Evolutionary conservation across 2,797 vertebrate species (phyloP).

Genomic region (Danio choprae): DNA sequence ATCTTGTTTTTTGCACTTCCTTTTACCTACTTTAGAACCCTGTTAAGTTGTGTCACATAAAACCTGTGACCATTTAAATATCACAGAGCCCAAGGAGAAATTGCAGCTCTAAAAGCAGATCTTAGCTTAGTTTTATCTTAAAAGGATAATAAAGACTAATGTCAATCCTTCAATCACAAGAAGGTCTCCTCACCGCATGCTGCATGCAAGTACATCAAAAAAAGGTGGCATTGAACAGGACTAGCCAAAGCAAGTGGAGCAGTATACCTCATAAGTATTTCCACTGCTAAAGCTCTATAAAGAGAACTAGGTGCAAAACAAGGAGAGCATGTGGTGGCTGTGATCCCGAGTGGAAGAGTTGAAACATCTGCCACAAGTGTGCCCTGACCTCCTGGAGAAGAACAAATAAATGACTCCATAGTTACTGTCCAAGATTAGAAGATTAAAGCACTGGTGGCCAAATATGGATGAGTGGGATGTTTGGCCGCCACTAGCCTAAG

Average conservation of each 20-base stretch:
- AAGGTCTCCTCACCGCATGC: conserved; percentile 15
- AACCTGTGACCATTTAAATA: conserved; percentile 39
- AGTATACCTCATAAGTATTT: conserved; percentile 66
- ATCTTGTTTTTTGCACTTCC: conserved; percentile 15
- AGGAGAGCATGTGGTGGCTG: conserved; percentile 35
- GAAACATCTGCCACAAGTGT: conserved; percentile 54
- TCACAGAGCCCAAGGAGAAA: conserved; percentile 56
- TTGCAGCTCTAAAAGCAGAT: conserved; percentile 75
- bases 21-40: conserved; percentile 13
- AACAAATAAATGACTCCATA: conserved; percentile 57
- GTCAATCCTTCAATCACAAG: conserved; percentile 71
- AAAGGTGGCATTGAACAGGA: conserved; percentile 64
- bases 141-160: conserved; percentile 73
- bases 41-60: conserved; percentile 9
- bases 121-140: conserved; percentile 78
- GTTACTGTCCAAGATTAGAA: conserved; percentile 56
- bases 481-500: conserved; percentile 20
- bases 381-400: conserved; percentile 37
- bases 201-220: conserved; percentile 56
- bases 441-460: conserved; percentile 39
- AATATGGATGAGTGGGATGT: conserved; percentile 28
- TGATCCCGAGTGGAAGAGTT: conserved; percentile 20
- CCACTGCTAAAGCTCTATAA: conserved; percentile 36
- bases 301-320: conserved; percentile 47
- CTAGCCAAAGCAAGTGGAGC: conserved; percentile 69